These are phyloP conservation scores for Bombus confusus DNA, from an alignment of 1,140 invertebrate genomes.

Conservation along the genomic window DNA sequence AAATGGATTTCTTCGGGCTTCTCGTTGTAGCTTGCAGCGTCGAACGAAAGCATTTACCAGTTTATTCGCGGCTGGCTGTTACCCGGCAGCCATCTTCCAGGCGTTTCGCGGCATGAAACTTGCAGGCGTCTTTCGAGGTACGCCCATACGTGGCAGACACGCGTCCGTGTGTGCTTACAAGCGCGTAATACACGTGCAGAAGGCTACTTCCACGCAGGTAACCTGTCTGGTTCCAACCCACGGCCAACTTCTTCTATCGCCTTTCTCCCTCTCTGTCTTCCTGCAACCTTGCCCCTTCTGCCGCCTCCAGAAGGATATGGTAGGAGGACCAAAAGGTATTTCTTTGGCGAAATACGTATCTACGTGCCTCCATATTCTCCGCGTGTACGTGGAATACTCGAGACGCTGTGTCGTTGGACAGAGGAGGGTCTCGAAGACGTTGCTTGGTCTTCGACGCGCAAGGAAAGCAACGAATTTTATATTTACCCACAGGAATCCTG, in stretches of 20 bases:
- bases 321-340: slow-evolving; percentile 53
- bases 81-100: slow-evolving; percentile 73
- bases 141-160: slow-evolving; percentile 67
- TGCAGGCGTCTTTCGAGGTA: slow-evolving; percentile 73
- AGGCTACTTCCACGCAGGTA: slow-evolving; percentile 59
- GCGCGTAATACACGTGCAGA: slow-evolving; percentile 46
- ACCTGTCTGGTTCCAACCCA: slow-evolving; percentile 71
- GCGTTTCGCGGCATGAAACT: slow-evolving; percentile 73
- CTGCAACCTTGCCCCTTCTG: background rate
- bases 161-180: slow-evolving; percentile 29
- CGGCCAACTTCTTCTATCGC: slow-evolving; percentile 73
- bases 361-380: slow-evolving; percentile 73
- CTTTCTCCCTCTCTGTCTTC: slow-evolving; percentile 46
- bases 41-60: slow-evolving; percentile 71
- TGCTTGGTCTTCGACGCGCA: slow-evolving; percentile 36
- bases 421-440: slow-evolving; percentile 28
- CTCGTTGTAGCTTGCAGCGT: slow-evolving; percentile 52
- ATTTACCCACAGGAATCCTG: background rate
- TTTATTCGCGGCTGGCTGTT: slow-evolving; percentile 72
- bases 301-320: slow-evolving; percentile 35
- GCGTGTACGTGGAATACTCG: slow-evolving; percentile 76
- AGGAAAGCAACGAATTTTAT: background rate
- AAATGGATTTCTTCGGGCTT: slow-evolving; percentile 65
- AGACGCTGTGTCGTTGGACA: slow-evolving; percentile 55
- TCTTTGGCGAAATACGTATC: slow-evolving; percentile 73